phyloP scores from a whole-genome alignment of 2,888 invertebrate species.

The Sphecodes monilicornis region DNA sequence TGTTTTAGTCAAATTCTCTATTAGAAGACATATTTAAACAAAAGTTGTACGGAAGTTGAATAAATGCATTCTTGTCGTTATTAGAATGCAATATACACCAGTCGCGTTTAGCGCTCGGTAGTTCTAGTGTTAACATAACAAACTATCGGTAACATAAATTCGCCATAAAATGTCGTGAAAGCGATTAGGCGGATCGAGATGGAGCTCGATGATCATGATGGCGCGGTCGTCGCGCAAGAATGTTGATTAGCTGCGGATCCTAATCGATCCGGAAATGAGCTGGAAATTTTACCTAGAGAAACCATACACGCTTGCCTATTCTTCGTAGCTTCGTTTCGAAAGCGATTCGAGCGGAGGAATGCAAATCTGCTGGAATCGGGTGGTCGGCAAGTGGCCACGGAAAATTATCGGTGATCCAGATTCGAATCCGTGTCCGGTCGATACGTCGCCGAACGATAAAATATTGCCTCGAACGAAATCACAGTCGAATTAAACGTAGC shows the following conservation, averaged over 20 bases:
- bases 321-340: slow-evolving; percentile 37
- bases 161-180: not conserved
- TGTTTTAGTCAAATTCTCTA: too few relatives aligned
- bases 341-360: slow-evolving; percentile 33
- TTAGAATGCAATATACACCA: too few relatives aligned
- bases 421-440: slow-evolving; percentile 35
- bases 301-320: slow-evolving; percentile 22
- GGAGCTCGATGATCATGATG: not conserved
- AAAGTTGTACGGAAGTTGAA: too few relatives aligned
- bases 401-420: slow-evolving; percentile 54
- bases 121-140: too few relatives aligned
- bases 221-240: not conserved
- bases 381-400: slow-evolving; percentile 6
- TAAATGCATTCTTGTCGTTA: too few relatives aligned
- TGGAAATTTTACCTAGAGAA: slow-evolving; percentile 29
- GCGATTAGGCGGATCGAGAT: not conserved
- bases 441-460: slow-evolving; percentile 47
- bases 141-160: not conserved
- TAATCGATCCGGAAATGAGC: slow-evolving; percentile 57
- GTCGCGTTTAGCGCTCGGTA: too few relatives aligned
- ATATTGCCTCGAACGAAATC: slow-evolving; percentile 54
- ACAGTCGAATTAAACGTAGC: slow-evolving; percentile 51
- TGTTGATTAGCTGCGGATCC: slow-evolving; percentile 21
- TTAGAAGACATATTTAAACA: too few relatives aligned
- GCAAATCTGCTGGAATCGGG: slow-evolving; percentile 26